Percentiles rank a stretch among this genome's conserved stretches.
These are phyloP conservation scores for Hippocampus guttulatus DNA, from an alignment of 2,113 vertebrate genomes.

Conservation along the genomic window DNA sequence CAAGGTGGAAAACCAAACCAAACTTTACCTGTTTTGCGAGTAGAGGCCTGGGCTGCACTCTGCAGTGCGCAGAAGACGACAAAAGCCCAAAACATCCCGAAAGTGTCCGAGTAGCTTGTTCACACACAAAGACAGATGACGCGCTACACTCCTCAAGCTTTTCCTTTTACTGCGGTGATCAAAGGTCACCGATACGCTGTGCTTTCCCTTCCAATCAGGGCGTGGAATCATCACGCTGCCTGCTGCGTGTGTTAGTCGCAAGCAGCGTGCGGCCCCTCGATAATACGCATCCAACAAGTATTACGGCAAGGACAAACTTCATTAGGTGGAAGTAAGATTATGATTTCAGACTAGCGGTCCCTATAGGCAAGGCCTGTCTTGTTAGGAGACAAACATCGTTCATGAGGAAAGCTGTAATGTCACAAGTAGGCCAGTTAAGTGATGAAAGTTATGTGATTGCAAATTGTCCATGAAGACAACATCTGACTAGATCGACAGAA, in stretches of 20 bases:
- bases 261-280: background rate
- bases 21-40: conserved; percentile 27
- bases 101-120: background rate
- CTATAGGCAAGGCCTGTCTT: background rate
- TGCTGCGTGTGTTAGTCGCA: conserved; percentile 6
- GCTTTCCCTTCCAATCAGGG: background rate
- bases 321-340: background rate
- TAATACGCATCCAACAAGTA: background rate
- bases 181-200: conserved; percentile 24
- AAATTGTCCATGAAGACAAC: no score
- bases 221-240: conserved; percentile 13
- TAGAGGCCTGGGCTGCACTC: conserved; percentile 22
- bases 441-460: no score
- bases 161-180: background rate
- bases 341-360: background rate
- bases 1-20: background rate
- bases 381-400: no score
- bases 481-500: no score
- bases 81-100: conserved; percentile 21
- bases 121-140: background rate
- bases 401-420: no score
- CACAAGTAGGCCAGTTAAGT: no score
- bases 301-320: background rate
- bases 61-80: conserved; percentile 27
- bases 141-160: background rate